Conservation (phyloP, 1,140 invertebrate species). For the Drosophila mojavensis region DNA sequence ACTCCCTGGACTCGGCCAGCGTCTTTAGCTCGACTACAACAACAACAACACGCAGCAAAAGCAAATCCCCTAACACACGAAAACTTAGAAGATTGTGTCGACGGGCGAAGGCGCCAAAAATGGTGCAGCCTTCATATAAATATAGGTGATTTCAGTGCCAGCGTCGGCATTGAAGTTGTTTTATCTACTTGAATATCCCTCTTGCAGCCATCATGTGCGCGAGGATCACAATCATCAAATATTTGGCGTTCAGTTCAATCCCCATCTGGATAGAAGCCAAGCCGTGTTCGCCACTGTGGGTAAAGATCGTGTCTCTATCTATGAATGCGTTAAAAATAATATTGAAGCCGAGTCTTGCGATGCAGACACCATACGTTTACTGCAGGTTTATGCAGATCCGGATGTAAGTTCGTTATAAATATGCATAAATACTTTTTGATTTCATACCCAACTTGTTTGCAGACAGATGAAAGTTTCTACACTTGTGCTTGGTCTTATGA, state of each 20-base stretch:
- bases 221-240: constrained; percentile 97
- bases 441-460: background rate
- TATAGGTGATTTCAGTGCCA: constrained; percentile 86
- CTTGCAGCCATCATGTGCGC: constrained; percentile 90
- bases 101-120: constrained; percentile 86
- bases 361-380: constrained; percentile 90
- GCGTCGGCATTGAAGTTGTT: background rate
- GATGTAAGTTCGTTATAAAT: constrained; percentile 87
- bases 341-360: constrained; percentile 9
- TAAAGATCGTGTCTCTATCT: constrained; percentile 96
- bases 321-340: constrained; percentile 90
- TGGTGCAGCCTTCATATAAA: constrained; percentile 91
- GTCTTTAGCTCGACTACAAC: constrained; percentile 93
- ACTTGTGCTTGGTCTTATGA: constrained; percentile 98
- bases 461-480: constrained; percentile 96
- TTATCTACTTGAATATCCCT: background rate
- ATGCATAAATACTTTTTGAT: background rate
- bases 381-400: constrained; percentile 97
- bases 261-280: constrained; percentile 92
- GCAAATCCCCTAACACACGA: constrained; percentile 93
- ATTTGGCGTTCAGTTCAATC: constrained; percentile 97
- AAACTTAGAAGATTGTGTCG: constrained; percentile 85
- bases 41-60: constrained; percentile 94
- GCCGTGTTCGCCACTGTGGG: constrained; percentile 97
- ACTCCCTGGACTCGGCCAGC: constrained; percentile 87